phyloP scores from a whole-genome alignment of 2,113 vertebrate genomes.

The Ailuropoda melanoleuca region DNA sequence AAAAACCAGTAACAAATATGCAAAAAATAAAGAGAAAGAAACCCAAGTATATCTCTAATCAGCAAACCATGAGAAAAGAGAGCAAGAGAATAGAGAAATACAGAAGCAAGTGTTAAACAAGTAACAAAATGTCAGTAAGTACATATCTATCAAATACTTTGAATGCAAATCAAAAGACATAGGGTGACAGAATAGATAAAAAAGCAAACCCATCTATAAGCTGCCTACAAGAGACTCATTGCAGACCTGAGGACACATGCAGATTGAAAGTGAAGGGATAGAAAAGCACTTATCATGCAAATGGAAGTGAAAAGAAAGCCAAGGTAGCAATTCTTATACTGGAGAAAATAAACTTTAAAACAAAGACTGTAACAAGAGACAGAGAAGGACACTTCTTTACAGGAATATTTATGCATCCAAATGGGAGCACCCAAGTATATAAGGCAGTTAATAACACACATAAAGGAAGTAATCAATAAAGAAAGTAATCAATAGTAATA shows the following conservation, averaged over 20 bases:
- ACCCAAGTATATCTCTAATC: neutral
- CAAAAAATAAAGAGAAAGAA: neutral
- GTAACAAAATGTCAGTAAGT: neutral
- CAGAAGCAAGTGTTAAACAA: neutral
- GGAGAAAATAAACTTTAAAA: neutral
- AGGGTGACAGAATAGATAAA: neutral
- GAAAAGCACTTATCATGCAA: neutral
- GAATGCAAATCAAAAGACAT: neutral
- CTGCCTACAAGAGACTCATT: neutral
- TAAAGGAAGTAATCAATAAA: neutral
- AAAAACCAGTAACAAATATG: neutral
- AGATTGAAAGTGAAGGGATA: neutral
- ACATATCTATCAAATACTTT: neutral
- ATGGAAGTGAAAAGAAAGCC: neutral
- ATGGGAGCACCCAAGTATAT: neutral
- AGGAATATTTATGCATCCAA: neutral
- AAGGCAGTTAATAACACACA: neutral
- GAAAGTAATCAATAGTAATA: neutral
- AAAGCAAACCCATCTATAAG: neutral
- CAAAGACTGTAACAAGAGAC: neutral
- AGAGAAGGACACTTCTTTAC: neutral
- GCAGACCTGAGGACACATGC: neutral
- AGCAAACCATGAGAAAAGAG: neutral
- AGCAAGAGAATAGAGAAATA: neutral
- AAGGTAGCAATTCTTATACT: neutral